Percentiles rank a stretch among this genome's conserved stretches.
Evolutionary conservation across 2,797 vertebrate genomes (phyloP).

Genomic region (Danio kyathit): DNA sequence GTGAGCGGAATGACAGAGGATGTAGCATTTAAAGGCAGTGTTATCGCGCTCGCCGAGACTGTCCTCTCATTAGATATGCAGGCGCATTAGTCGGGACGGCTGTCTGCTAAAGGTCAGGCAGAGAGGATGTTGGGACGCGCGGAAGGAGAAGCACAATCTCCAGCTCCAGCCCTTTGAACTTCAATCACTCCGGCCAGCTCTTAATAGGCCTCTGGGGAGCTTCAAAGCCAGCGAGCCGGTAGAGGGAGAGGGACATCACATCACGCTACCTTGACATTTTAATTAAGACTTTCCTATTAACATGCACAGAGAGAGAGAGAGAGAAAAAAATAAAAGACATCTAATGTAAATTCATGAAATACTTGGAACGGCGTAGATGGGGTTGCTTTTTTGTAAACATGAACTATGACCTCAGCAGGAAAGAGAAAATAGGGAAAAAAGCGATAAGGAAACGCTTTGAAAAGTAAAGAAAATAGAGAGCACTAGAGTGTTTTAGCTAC

Average conservation of each 20-base stretch:
- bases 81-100: constrained; percentile 79
- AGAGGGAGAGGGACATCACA: constrained; percentile 78
- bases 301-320: constrained; percentile 70
- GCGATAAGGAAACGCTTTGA: neutral
- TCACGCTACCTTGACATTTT: constrained; percentile 87
- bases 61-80: too few relatives aligned
- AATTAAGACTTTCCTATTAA: constrained; percentile 85
- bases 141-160: constrained; percentile 76
- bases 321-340: constrained; percentile 48
- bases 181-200: constrained; percentile 83
- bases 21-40: too few relatives aligned
- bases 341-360: constrained; percentile 74
- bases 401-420: neutral
- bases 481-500: neutral
- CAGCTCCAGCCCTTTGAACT: constrained; percentile 84
- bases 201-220: constrained; percentile 85
- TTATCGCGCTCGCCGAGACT: too few relatives aligned
- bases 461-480: neutral
- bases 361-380: constrained; percentile 17
- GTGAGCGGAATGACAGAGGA: too few relatives aligned
- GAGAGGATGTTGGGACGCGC: constrained; percentile 78
- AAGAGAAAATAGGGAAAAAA: neutral
- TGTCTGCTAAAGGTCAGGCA: constrained; percentile 86
- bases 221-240: constrained; percentile 77
- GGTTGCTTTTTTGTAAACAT: constrained; percentile 37